Evolutionary conservation across 2,888 invertebrate genomes (phyloP).

Genomic region (Drosophila putrida): DNA sequence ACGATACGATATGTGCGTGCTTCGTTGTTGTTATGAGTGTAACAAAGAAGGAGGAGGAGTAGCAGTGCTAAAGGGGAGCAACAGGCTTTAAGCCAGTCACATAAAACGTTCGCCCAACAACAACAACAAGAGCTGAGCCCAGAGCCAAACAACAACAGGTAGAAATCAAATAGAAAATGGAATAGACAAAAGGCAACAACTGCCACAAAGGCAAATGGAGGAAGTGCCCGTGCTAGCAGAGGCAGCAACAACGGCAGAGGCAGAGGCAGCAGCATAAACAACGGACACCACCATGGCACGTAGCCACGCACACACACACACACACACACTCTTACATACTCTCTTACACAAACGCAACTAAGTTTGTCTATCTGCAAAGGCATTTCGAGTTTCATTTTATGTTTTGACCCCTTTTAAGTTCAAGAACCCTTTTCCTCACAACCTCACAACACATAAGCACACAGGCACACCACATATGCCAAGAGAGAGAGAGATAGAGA

Average conservation of each 20-base stretch:
- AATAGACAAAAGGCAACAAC: constrained; percentile 70
- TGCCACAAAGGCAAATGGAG: constrained; percentile 71
- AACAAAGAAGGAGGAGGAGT: constrained; percentile 18
- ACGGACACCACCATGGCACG: constrained; percentile 70
- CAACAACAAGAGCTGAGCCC: constrained; percentile 33
- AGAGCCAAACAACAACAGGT: constrained; percentile 73
- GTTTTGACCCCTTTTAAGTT: constrained; percentile 85
- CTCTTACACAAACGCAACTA: constrained; percentile 55
- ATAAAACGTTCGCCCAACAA: constrained; percentile 49
- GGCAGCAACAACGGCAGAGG: constrained; percentile 32
- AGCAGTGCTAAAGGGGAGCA: constrained; percentile 68
- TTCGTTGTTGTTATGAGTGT: constrained; percentile 27
- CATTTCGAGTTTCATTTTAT: constrained; percentile 82
- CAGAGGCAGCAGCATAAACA: constrained; percentile 55
- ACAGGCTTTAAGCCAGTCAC: constrained; percentile 68
- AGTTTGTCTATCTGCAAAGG: constrained; percentile 79
- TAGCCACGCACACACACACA: constrained; percentile 48
- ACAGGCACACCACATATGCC: constrained; percentile 10
- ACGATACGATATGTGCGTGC: constrained; percentile 62
- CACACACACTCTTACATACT: constrained; percentile 30
- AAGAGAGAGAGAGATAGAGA: constrained; percentile 9
- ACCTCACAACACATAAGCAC: constrained; percentile 51
- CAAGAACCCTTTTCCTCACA: constrained; percentile 84
- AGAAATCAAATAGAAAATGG: constrained; percentile 79
- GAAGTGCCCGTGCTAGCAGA: constrained; percentile 63